A percentile compares a stretch with the other conserved stretches of the same genome.
phyloP scores from a whole-genome alignment of 2,797 vertebrate species.

The Bradypus variegatus region DNA sequence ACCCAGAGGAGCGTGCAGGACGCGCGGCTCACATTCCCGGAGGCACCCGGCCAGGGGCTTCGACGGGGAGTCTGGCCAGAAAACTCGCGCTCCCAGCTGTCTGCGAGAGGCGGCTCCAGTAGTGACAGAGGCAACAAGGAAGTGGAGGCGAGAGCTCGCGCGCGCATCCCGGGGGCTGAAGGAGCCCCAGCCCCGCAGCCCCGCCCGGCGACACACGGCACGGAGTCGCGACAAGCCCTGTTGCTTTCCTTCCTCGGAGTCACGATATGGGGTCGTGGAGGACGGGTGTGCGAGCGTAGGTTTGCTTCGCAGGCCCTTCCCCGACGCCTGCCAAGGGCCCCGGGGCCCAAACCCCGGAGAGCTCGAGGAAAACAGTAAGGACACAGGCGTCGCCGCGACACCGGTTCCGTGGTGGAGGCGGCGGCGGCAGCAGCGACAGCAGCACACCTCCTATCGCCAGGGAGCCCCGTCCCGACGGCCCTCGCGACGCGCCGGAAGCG shows the following conservation, averaged over 20 bases:
- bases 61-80: conserved; percentile 18
- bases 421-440: rapidly evolving
- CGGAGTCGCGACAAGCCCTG: conserved; percentile 50
- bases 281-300: not conserved
- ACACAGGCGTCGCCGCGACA: not conserved
- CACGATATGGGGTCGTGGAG: not conserved
- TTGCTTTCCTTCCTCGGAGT: not conserved
- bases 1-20: conserved; percentile 27
- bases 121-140: conserved; percentile 60
- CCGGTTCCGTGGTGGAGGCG: not conserved
- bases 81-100: conserved; percentile 50
- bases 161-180: conserved; percentile 70
- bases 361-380: conserved; percentile 19
- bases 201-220: conserved; percentile 61
- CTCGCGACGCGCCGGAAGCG: conserved; percentile 63
- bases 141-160: conserved; percentile 50
- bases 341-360: conserved; percentile 55
- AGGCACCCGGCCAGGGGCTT: conserved; percentile 32
- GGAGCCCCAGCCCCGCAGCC: conserved; percentile 60
- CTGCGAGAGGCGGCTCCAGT: conserved; percentile 50
- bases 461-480: conserved; percentile 60
- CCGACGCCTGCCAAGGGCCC: conserved; percentile 43
- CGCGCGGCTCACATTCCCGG: conserved; percentile 60
- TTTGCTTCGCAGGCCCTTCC: conserved; percentile 6
- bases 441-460: conserved; percentile 23